Percentiles rank a stretch among this genome's conserved stretches.
phyloP scores from a whole-genome alignment of 2,888 invertebrate genomes.

The Melanostoma scalare region DNA sequence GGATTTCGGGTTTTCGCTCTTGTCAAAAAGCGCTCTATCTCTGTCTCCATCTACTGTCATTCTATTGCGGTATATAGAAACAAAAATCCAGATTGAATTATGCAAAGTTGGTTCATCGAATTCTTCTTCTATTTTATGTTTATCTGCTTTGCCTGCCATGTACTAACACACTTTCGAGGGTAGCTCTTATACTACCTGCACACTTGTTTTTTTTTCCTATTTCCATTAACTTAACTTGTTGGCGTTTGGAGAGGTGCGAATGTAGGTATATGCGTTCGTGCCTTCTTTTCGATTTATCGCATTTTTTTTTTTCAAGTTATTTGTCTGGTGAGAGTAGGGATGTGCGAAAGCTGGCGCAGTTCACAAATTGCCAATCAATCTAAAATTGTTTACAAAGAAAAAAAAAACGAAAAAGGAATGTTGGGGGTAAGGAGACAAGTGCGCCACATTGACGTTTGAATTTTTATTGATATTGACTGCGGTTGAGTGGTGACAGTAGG shows the following conservation, averaged over 20 bases:
- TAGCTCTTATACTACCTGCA: no score
- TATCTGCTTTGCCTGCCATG: no score
- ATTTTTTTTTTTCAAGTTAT: constrained; percentile 5
- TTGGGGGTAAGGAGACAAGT: background rate
- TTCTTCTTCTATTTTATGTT: no score
- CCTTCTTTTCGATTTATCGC: background rate
- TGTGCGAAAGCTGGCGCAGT: constrained; percentile 5
- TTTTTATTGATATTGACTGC: constrained; percentile 58
- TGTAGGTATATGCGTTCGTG: constrained; percentile 10
- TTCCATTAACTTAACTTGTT: constrained; percentile 28
- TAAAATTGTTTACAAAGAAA: constrained; percentile 39
- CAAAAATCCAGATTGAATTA: constrained; percentile 62
- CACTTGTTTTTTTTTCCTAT: background rate
- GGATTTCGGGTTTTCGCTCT: constrained; percentile 67
- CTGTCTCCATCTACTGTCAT: constrained; percentile 48
- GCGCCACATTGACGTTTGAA: constrained; percentile 29
- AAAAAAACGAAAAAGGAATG: background rate
- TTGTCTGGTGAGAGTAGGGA: constrained; percentile 12
- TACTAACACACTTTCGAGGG: no score
- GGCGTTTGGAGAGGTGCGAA: constrained; percentile 39
- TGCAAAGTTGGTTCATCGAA: constrained; percentile 43
- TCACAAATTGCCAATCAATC: constrained; percentile 58
- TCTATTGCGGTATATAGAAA: constrained; percentile 40
- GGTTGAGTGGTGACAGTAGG: constrained; percentile 48
- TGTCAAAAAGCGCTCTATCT: constrained; percentile 27